Evolutionary conservation across 2,797 vertebrate species (phyloP), one percentile per base, ranked within the genome.

Genomic region (Catamblyrhynchus diadema): DNA sequence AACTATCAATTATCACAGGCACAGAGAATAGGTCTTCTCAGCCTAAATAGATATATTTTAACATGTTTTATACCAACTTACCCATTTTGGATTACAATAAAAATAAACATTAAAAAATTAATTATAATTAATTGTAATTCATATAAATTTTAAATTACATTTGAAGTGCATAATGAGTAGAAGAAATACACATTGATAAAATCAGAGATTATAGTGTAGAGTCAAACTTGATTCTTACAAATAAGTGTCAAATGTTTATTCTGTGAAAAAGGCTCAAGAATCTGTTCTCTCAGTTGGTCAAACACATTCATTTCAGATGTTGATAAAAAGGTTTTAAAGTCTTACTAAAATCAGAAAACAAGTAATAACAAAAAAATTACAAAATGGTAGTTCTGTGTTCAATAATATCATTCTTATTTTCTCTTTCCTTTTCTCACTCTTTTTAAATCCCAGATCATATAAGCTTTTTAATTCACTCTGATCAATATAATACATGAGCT

Each of bases 401-500:
- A 62, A 41, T 59, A 59, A 51, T 59, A 44, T 33, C 1, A 65
- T 75, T 86, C 14, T 62, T 73, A 66, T 45, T 77, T 35, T 73
- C 30, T 39, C n/a, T 82, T 62, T 85, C 7, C 1, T 80, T 80
- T 77, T 72, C 19, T 86, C 22, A n/a, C 23, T 10, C 4, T 64
- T 79, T 91, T 79, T 23, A 89, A 94, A 82, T 87, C 72, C 45
- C 23, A 70, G 23, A 57, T 80, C 32, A 57, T 88, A 86, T 64
- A 72, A 88, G 77, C 4, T 65, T 93, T 94, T 95, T 77, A 64
- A 93, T 93, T 92, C 81, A 71, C 21, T 22, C 48, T 93, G 66
- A 66, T 94, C 79, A 64, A 79, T 88, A 56, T 77, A 84, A 61
- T 64, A 44, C 78, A 91, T 48, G 4, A 87, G 47, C 74, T 89